phyloP scores from a whole-genome alignment of 2,113 vertebrate species.

The Osmerus eperlanus region DNA sequence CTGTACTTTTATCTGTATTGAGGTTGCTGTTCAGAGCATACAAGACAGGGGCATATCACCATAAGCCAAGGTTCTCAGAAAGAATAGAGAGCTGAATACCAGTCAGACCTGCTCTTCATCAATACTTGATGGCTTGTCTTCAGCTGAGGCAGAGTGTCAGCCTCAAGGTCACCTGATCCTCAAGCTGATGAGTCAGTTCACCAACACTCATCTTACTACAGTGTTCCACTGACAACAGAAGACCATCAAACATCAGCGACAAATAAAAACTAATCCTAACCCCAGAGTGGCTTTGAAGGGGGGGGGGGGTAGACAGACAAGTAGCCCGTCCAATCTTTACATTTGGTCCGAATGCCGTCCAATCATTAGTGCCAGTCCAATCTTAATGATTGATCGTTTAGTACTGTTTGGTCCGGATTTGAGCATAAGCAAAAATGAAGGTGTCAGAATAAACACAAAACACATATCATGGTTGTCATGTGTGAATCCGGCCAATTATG shows the following conservation, averaged over 20 bases:
- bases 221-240: constrained; percentile 51
- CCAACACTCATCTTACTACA: constrained; percentile 58
- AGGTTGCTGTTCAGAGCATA: neutral
- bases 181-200: constrained; percentile 61
- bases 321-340: too few species aligned
- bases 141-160: constrained; percentile 22
- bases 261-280: neutral
- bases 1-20: neutral
- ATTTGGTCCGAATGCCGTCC: too few species aligned
- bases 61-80: constrained; percentile 16
- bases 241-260: neutral
- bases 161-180: constrained; percentile 43
- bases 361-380: too few species aligned
- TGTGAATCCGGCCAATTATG: too few species aligned
- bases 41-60: neutral
- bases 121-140: constrained; percentile 60
- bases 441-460: too few species aligned
- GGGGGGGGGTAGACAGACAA: too few species aligned
- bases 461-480: too few species aligned
- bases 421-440: too few species aligned
- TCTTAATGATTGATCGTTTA: too few species aligned
- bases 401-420: too few species aligned
- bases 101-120: constrained; percentile 48
- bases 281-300: neutral
- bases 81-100: constrained; percentile 21